Evolutionary conservation across 2,113 vertebrate genomes (phyloP).

Genomic region (Thunnus maccoyii): DNA sequence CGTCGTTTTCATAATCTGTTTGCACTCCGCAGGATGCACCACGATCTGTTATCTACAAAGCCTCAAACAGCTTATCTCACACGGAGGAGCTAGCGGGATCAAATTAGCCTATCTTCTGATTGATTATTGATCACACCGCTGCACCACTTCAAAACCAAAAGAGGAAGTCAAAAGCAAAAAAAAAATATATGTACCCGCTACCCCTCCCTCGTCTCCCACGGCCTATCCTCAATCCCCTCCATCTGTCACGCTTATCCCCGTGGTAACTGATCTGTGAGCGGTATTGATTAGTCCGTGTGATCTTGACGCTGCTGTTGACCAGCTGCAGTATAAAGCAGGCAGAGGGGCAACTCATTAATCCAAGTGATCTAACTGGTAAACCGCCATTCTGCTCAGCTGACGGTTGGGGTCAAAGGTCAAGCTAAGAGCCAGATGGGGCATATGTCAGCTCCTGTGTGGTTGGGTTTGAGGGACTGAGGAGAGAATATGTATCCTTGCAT

Average conservation of each 20-base stretch:
- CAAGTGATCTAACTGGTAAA: constrained; percentile 55
- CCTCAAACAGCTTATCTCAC: constrained; percentile 17
- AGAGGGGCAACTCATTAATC: constrained; percentile 65
- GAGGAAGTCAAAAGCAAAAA: background rate
- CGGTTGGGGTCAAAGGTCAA: constrained; percentile 68
- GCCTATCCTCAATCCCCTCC: constrained; percentile 35
- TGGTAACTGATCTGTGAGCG: constrained; percentile 34
- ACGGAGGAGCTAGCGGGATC: constrained; percentile 7
- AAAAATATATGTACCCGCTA: background rate
- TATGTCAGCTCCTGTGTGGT: constrained; percentile 25
- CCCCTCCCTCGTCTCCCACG: background rate
- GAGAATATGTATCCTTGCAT: background rate
- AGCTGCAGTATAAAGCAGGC: constrained; percentile 30
- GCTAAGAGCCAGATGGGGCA: constrained; percentile 60
- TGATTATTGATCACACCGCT: constrained; percentile 31
- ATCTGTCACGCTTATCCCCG: constrained; percentile 54
- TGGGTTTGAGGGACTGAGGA: constrained; percentile 8
- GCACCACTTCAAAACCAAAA: constrained; percentile 6
- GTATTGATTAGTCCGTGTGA: constrained; percentile 65
- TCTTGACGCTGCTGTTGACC: constrained; percentile 33
- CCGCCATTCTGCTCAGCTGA: constrained; percentile 49
- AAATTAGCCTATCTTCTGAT: constrained; percentile 40
- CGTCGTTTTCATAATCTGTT: constrained; percentile 24
- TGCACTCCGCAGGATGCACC: background rate
- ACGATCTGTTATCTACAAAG: constrained; percentile 31